Conservation (phyloP, 1,140 invertebrate species). For the Geopemphigus sp. region DNA sequence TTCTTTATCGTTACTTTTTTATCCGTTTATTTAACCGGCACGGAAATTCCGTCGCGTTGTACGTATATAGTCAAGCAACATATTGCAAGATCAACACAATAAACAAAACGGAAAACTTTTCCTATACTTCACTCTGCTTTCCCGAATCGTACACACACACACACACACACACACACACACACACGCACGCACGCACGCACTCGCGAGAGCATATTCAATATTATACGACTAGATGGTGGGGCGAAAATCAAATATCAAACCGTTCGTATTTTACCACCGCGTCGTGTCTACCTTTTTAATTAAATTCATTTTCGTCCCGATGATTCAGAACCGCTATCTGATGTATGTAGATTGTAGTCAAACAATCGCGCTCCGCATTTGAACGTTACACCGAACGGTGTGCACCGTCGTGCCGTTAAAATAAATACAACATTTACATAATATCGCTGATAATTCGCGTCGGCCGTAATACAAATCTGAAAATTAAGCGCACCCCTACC, state of each 20-base stretch:
- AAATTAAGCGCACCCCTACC: background rate
- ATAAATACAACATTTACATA: constrained; percentile 27
- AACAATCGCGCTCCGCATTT: constrained; percentile 14
- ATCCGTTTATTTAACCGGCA: background rate
- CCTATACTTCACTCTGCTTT: background rate
- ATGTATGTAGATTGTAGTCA: constrained; percentile 6
- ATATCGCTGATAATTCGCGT: background rate
- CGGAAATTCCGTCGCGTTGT: no score
- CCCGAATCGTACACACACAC: background rate
- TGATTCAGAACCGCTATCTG: background rate
- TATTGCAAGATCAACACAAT: background rate
- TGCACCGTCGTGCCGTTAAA: background rate
- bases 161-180: no score
- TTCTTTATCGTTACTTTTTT: background rate
- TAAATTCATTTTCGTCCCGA: constrained; percentile 6
- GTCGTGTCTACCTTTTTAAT: background rate
- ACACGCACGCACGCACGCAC: no score
- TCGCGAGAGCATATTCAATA: no score
- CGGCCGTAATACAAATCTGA: background rate
- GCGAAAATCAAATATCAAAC: background rate
- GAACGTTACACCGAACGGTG: no score
- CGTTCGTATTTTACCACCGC: background rate
- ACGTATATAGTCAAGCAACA: no score
- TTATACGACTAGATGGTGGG: background rate
- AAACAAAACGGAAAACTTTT: background rate